Evolutionary conservation across 2,113 vertebrate species (phyloP), one percentile per base, ranked within the genome.

Genomic region (Gallinago media): DNA sequence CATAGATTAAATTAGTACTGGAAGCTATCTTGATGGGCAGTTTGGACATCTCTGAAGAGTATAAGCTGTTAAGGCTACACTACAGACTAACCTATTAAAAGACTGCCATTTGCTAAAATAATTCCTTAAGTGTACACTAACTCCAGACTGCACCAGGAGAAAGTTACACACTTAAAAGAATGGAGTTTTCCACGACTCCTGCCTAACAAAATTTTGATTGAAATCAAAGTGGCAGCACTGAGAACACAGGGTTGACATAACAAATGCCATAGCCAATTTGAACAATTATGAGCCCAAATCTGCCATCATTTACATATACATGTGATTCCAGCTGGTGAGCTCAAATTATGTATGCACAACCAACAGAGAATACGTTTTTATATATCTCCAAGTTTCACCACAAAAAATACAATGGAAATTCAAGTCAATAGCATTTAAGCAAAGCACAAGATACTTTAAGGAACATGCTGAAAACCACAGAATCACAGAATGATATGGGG

Each of bases 161-260:
- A 92, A 93, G 85, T 81, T 56, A 68, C 11, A 76, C 18, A 21
- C 78, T 78, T 78, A 38, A 63, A 85, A 82, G 59, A 93, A 82
- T 44, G 26, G 70, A 94, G 72, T 93, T 93, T 93, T 93, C 78
- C 70, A 40, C 75, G 65, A 88, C 47, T 97, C 58, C 85, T 82
- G 94, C 94, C 88, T 85, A 82, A 85, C 58, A 92, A 91, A 90
- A 92, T 79, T 89, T 94, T 93, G 88, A 96, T 80, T 92, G 94
- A 96, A 97, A 92, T 93, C 88, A 46, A 88, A 95, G 90, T 94
- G 92, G 89, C 90, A 97, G 94, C 95, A 93, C 71, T 90, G 94
- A 97, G 94, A 93, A 97, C 88, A 93, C 84, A 86, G 93, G 85
- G 94, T 93, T 94, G 90, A 94, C 96, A 94, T 93, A 94, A 95